Evolutionary conservation across 35 echinoderm and acorn worm species (phyloP).

Genomic region (Heliocidaris tuberculata): DNA sequence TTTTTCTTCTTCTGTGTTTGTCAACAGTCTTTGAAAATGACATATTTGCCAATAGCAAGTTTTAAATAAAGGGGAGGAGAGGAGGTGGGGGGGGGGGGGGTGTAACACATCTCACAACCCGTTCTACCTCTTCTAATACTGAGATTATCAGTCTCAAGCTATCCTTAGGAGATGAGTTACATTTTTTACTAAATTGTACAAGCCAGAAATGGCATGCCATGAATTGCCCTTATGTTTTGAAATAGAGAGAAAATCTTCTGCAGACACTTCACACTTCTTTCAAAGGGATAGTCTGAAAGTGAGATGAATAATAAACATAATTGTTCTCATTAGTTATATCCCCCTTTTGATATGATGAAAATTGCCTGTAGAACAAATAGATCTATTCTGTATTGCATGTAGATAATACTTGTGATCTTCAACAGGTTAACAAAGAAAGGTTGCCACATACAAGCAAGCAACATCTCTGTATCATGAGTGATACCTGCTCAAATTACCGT

Average conservation of each 20-base stretch:
- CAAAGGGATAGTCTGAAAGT: background rate
- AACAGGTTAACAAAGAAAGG: background rate
- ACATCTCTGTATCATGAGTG: background rate
- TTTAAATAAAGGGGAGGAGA: too few relatives aligned
- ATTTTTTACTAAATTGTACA: too few relatives aligned
- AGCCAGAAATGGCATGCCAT: background rate
- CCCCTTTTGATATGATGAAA: background rate
- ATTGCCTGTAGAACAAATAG: background rate
- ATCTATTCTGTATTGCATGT: background rate
- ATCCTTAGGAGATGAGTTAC: too few relatives aligned
- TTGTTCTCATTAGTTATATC: background rate
- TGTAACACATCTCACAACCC: too few relatives aligned
- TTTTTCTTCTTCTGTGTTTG: too few relatives aligned
- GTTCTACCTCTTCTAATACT: too few relatives aligned
- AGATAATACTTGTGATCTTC: background rate
- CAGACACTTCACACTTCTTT: background rate
- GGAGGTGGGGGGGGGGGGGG: too few relatives aligned
- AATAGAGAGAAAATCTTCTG: background rate
- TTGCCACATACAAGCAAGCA: background rate
- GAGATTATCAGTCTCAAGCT: too few relatives aligned
- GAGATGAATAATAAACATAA: background rate
- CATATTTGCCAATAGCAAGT: too few relatives aligned
- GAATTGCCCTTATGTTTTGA: background rate
- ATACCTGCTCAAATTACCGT: background rate
- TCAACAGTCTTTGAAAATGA: too few relatives aligned